Base-by-base conservation (phyloP, 1,140 invertebrate species). In the Scaptodrosophila lebanonensis region DNA sequence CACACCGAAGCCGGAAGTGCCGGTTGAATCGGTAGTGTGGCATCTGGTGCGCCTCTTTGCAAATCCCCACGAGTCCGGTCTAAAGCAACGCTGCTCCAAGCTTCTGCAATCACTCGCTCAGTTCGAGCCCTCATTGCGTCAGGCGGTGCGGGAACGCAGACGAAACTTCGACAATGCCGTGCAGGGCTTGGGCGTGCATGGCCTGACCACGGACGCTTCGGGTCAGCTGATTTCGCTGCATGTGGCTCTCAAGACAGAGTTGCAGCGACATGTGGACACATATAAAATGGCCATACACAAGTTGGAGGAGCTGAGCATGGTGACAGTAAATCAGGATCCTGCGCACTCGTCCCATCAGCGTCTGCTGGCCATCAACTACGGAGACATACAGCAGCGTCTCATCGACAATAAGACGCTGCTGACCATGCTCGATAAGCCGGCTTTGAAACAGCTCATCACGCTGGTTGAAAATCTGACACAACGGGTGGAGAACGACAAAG, bases 361-460 rank as follows among this genome's bases (percentile, higher is more conserved):
- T 22, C 91, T 97, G 20, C 88, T 98, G 48, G 94, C 94, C 32
- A 90, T 97, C 16, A 92, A 92, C 30, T 92, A 95, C 73, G 90
- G 90, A 3, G 93, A 95, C 70, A 93, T 94, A 12, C 95, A 98
- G 86, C 92, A 95, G 57, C 88, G 96, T 2, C 89, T 98, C 11
- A 97, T 97, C 66, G 95, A 97, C 87, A 98, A 97, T 87, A 96
- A 96, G 86, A 94, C 93, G 0, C 87, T 97, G 15, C 88, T 97
- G 35, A 97, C 96, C 63, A 92, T 95, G 20, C 89, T 97, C 35
- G 95, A 97, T 84, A 92, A 92, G 66, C 90, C 90, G 12, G 89
- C 89, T 0, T 57, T 91, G 56, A 87, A 90, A 50, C 90, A 91
- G 83, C 85, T 90, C 9, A 86, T 86, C 12, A 88, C 88, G 0